Evolutionary conservation across 2,113 vertebrate species (phyloP), one percentile per base, ranked within the genome.

Genomic region (Trematomus loennbergii): DNA sequence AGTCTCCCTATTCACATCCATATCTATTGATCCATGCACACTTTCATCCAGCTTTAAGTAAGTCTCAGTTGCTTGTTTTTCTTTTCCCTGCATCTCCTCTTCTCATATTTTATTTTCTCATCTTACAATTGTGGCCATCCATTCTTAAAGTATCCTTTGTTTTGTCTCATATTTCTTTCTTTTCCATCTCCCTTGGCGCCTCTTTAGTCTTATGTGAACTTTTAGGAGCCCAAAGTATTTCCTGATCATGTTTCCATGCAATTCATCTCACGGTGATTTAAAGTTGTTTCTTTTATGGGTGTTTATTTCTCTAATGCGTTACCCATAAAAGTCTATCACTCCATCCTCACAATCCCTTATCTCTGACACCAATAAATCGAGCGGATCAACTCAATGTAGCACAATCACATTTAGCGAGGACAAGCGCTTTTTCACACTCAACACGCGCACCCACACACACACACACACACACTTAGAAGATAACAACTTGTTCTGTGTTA

Each of bases 1-100:
- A 90, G 93, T 91, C 88, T 91, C 79, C 85, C 79, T 79, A 79
- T 90, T 93, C 88, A 46, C 87, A 90, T 91, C 87, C 90, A 91
- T 93, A 90, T 91, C 67, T 86, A 94, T 95, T 85, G 94, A 95
- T 94, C 91, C 69, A n/a, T 63, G 67, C 77, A 83, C 85, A 89
- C 86, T 90, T 89, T 90, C 40, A 88, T 87, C 67, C 79, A 84
- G 87, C 82, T 84, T 91, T 88, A 90, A 91, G 89, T 84, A 88
- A 88, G 62, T 88, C 89, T 88, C 73, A 85, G 78, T 82, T 84
- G 71, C 76, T 50, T 72, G 29, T 61, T 46, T 75, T 79, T 72
- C 72, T 62, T 78, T 81, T 76, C 58, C 68, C 58, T 66, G 49
- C 45, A 12, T 78, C 72, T 88, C 71, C 17, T 71, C 64, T 20